Evolutionary conservation across 2,113 vertebrate genomes (phyloP).

Genomic region (Hypocryptadius cinnamomeus): DNA sequence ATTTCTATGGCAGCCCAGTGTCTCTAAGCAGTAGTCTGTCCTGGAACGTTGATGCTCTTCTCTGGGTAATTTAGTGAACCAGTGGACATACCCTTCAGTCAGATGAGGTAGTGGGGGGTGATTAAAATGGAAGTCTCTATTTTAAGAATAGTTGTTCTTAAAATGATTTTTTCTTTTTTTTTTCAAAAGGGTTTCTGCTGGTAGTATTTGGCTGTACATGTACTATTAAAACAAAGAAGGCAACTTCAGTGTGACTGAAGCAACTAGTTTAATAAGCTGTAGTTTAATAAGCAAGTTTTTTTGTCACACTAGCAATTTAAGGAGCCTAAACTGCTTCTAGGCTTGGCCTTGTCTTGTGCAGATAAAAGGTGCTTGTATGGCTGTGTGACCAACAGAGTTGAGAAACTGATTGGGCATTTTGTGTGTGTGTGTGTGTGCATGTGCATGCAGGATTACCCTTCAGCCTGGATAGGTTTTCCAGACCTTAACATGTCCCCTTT

Average conservation of each 20-base stretch:
- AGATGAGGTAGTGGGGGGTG: no score
- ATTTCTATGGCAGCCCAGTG: background rate
- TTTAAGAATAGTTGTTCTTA: background rate
- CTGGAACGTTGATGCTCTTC: background rate
- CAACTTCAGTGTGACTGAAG: background rate
- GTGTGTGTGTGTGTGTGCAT: background rate
- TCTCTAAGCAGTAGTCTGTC: background rate
- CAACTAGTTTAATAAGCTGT: no score
- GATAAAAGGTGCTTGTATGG: background rate
- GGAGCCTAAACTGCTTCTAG: background rate
- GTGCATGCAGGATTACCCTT: background rate
- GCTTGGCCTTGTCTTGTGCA: background rate
- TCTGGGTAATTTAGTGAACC: background rate
- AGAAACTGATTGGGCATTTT: background rate
- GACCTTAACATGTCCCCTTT: background rate
- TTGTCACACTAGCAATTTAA: background rate
- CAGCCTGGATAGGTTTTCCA: background rate
- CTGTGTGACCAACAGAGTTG: accelerated
- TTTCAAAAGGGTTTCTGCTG: background rate
- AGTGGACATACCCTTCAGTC: background rate
- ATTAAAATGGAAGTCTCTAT: background rate
- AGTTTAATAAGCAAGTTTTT: background rate
- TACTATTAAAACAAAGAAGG: background rate
- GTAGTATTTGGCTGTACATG: background rate
- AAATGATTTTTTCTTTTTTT: background rate